Evolutionary conservation across 2,113 vertebrate genomes (phyloP).

Genomic region (Stegostoma tigrinum): DNA sequence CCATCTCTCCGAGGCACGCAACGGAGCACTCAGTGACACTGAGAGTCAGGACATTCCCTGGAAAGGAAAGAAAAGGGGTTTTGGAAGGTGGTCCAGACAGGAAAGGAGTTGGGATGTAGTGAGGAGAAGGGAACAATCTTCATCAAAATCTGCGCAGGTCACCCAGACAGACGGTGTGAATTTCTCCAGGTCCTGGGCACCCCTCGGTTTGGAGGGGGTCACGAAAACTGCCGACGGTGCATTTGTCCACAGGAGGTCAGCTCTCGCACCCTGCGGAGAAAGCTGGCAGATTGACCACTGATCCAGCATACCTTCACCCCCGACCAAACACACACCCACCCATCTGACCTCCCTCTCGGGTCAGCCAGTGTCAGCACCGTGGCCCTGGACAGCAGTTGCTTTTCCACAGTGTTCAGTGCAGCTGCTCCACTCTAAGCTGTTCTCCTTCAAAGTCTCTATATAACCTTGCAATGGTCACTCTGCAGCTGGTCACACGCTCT

Average conservation of each 20-base stretch:
- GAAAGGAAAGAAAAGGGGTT: background rate
- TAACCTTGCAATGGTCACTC: constrained; percentile 65
- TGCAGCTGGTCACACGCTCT: constrained; percentile 70
- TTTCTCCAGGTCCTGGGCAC: no score
- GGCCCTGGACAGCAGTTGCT: background rate
- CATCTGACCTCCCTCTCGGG: background rate
- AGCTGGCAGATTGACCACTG: background rate
- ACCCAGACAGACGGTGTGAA: background rate
- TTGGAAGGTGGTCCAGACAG: background rate
- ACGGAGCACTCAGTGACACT: background rate
- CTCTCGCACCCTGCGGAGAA: background rate
- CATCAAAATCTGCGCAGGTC: background rate
- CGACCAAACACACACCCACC: background rate
- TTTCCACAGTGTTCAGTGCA: background rate
- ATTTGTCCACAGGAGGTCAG: background rate
- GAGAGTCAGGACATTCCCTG: background rate
- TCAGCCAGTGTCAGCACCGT: background rate
- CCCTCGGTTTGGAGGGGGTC: background rate
- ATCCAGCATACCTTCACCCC: no score
- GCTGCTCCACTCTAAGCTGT: background rate
- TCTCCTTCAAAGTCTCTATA: constrained; percentile 69
- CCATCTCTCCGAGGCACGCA: background rate
- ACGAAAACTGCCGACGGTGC: background rate
- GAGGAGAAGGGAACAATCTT: background rate
- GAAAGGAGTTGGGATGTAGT: background rate